Evolutionary conservation across 2,113 vertebrate species (phyloP).

Genomic region (Python bivittatus): DNA sequence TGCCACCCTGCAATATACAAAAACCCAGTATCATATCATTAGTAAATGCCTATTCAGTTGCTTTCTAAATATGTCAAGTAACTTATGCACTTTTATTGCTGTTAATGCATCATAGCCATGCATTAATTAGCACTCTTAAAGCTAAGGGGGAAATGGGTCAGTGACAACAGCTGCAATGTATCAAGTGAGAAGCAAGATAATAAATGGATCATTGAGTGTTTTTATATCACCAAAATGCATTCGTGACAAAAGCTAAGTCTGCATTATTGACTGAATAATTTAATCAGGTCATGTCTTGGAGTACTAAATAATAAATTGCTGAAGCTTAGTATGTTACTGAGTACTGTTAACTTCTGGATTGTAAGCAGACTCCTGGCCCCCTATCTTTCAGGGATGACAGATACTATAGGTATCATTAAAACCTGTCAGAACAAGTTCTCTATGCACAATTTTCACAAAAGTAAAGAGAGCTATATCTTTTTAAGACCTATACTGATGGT

Average conservation of each 20-base stretch:
- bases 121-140: conserved; percentile 65
- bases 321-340: conserved; percentile 59
- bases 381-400: conserved; percentile 62
- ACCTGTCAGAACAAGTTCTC: conserved; percentile 24
- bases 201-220: conserved; percentile 60
- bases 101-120: conserved; percentile 43
- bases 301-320: conserved; percentile 82
- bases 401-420: conserved; percentile 53
- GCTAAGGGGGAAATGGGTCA: conserved; percentile 27
- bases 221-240: conserved; percentile 78
- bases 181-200: conserved; percentile 59
- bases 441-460: conserved; percentile 31
- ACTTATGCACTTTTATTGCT: conserved; percentile 24
- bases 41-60: conserved; percentile 14
- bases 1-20: background rate
- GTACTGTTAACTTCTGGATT: conserved; percentile 56
- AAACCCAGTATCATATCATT: conserved; percentile 34
- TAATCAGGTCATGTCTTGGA: conserved; percentile 78
- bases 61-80: conserved; percentile 46
- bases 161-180: conserved; percentile 44
- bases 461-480: background rate
- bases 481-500: background rate
- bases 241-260: conserved; percentile 74
- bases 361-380: conserved; percentile 46
- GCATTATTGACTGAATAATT: conserved; percentile 84